phyloP scores from a whole-genome alignment of 2,888 invertebrate genomes.

The Macaria notata region DNA sequence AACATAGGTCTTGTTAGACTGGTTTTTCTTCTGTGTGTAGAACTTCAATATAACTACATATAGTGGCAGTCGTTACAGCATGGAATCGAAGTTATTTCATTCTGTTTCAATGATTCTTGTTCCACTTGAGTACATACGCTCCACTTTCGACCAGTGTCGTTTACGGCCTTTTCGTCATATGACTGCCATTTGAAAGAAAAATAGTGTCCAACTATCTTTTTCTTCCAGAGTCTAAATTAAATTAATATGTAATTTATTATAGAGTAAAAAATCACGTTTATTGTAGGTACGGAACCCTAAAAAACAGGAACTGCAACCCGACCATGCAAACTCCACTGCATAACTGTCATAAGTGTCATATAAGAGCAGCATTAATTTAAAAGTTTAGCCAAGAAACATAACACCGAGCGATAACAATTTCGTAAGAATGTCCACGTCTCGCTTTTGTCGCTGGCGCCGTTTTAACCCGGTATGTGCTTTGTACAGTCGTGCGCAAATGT shows the following conservation, averaged over 20 bases:
- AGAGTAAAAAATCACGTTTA: too few species aligned
- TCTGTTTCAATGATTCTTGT: conserved; percentile 32
- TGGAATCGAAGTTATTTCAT: conserved; percentile 47
- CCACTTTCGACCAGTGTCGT: too few species aligned
- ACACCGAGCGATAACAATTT: conserved; percentile 22
- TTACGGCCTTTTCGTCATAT: too few species aligned
- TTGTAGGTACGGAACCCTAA: too few species aligned
- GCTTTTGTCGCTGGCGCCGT: conserved; percentile 21
- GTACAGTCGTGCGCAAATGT: conserved; percentile 8
- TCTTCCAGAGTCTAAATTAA: too few species aligned
- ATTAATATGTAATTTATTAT: too few species aligned
- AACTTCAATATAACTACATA: conserved; percentile 10
- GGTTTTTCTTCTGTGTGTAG: conserved; percentile 56
- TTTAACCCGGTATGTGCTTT: conserved; percentile 1
- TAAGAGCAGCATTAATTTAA: conserved; percentile 3
- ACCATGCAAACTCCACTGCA: too few species aligned
- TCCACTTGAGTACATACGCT: too few species aligned
- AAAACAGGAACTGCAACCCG: too few species aligned
- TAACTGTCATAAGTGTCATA: too few species aligned
- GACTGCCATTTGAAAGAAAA: too few species aligned
- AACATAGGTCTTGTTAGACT: conserved; percentile 40
- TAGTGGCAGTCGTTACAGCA: conserved; percentile 41
- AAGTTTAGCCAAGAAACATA: conserved; percentile 5
- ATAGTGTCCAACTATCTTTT: too few species aligned
- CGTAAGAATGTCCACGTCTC: conserved; percentile 13